These are phyloP conservation scores for Baronia brevicornis DNA, from an alignment of 2,888 invertebrate genomes.

Conservation along the genomic window DNA sequence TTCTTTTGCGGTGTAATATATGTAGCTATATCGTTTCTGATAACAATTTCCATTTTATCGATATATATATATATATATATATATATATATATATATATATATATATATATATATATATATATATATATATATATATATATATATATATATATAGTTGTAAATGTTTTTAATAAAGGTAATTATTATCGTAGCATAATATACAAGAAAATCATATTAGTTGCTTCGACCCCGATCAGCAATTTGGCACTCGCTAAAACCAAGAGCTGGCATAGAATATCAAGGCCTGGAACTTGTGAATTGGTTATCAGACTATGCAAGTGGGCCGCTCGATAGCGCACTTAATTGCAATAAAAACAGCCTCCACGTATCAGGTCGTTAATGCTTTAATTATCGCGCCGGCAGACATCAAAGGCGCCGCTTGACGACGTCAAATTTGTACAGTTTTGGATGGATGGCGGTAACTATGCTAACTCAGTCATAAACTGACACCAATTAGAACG, in stretches of 20 bases:
- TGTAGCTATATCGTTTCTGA: too few relatives aligned
- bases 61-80: too few relatives aligned
- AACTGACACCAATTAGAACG: slow-evolving; percentile 17
- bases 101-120: neutral
- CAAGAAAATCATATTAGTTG: slow-evolving; percentile 21
- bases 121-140: neutral
- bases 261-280: slow-evolving; percentile 32
- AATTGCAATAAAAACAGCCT: slow-evolving; percentile 57
- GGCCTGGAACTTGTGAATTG: slow-evolving; percentile 49
- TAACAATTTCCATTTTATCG: too few relatives aligned
- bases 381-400: slow-evolving; percentile 54
- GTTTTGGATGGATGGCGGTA: slow-evolving; percentile 24
- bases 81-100: too few relatives aligned
- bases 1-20: too few relatives aligned
- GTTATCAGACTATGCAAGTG: slow-evolving; percentile 31
- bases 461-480: slow-evolving; percentile 28
- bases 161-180: neutral
- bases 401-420: slow-evolving; percentile 55
- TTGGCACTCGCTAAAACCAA: slow-evolving; percentile 41
- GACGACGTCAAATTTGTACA: slow-evolving; percentile 33
- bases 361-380: slow-evolving; percentile 46
- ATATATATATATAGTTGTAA: too few relatives aligned
- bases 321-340: slow-evolving; percentile 50
- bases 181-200: too few relatives aligned
- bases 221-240: slow-evolving; percentile 39